These are phyloP conservation scores for Emesis castigata DNA, from an alignment of 2,888 invertebrate genomes.

Conservation along the genomic window DNA sequence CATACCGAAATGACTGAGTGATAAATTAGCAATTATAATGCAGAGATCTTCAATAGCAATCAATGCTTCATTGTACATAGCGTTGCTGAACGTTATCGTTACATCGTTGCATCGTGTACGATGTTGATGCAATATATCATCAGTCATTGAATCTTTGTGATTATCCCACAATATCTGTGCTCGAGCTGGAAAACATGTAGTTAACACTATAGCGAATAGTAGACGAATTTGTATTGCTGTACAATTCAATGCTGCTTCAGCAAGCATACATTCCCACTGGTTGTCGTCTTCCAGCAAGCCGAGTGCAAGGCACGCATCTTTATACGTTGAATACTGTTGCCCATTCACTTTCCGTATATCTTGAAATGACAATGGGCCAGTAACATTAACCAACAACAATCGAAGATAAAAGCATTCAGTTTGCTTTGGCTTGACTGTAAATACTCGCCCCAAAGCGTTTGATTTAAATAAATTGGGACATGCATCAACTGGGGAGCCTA, in stretches of 20 bases:
- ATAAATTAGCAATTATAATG: background rate
- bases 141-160: conserved; percentile 60
- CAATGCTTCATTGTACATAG: background rate
- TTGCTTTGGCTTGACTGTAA: conserved; percentile 64
- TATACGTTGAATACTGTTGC: background rate
- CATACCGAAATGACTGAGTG: conserved; percentile 47
- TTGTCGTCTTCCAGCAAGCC: conserved; percentile 64
- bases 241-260: conserved; percentile 30
- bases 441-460: conserved; percentile 62
- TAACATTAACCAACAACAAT: conserved; percentile 65
- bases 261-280: conserved; percentile 34
- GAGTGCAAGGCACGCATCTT: conserved; percentile 56
- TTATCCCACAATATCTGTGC: conserved; percentile 49
- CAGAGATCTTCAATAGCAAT: background rate
- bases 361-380: conserved; percentile 52
- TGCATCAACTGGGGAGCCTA: conserved; percentile 49
- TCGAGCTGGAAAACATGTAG: conserved; percentile 60
- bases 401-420: conserved; percentile 65
- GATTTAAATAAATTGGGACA: conserved; percentile 54
- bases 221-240: conserved; percentile 56
- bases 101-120: conserved; percentile 60
- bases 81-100: conserved; percentile 58
- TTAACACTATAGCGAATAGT: conserved; percentile 68
- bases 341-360: conserved; percentile 54
- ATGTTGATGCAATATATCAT: conserved; percentile 63